phyloP scores from a whole-genome alignment of 2,888 invertebrate species.

The Orthosia gothica region DNA sequence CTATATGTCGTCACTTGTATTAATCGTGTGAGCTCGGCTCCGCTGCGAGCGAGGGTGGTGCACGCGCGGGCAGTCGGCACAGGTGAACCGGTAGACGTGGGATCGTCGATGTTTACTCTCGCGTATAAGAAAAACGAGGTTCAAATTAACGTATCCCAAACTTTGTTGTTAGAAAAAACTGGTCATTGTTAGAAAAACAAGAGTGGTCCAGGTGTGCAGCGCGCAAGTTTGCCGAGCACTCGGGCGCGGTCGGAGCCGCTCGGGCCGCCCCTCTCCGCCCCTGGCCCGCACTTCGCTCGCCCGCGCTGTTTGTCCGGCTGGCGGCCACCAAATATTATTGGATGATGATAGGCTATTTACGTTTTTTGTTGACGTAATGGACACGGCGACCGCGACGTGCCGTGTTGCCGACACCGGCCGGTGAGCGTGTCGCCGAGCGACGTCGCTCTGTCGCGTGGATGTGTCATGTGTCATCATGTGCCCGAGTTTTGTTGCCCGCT shows the following conservation, averaged over 20 bases:
- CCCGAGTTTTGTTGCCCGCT: not conserved
- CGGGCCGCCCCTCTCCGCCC: not conserved
- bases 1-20: not conserved
- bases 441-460: not conserved
- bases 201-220: conserved; percentile 74
- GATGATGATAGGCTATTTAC: conserved; percentile 84
- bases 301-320: conserved; percentile 55
- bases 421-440: not conserved
- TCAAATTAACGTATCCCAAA: conserved; percentile 82
- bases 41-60: not conserved
- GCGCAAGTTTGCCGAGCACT: conserved; percentile 76
- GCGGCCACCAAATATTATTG: conserved; percentile 82
- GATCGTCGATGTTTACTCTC: conserved; percentile 74
- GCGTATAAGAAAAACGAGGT: conserved; percentile 79
- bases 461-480: not conserved
- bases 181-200: conserved; percentile 80
- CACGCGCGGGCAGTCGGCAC: not conserved
- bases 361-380: conserved; percentile 73
- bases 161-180: conserved; percentile 76
- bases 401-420: too few species aligned
- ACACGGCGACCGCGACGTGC: conserved; percentile 55
- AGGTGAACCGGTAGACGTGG: conserved; percentile 40
- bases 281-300: not conserved
- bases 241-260: conserved; percentile 29
- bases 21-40: conserved; percentile 1